Conservation (phyloP, 2,888 invertebrate genomes). For the Drosophila neonasuta region DNA sequence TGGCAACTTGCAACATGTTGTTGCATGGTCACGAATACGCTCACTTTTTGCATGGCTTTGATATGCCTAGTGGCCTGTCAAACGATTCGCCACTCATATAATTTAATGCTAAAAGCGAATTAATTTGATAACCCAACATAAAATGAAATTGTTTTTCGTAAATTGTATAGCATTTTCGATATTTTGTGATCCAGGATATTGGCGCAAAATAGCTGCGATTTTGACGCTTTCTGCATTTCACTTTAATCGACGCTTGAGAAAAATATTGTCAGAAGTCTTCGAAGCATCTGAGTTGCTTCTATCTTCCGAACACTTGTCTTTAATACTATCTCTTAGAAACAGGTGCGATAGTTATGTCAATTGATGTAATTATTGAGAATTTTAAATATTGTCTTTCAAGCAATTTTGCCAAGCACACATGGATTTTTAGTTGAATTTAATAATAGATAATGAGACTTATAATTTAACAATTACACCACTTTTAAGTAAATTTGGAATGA, state of each 20-base stretch:
- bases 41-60: slow-evolving; percentile 17
- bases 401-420: not conserved
- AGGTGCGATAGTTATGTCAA: not conserved
- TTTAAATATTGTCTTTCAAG: not conserved
- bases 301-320: not conserved
- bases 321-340: not conserved
- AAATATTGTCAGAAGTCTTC: not conserved
- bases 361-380: not conserved
- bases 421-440: too few relatives aligned
- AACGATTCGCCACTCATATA: slow-evolving; percentile 21
- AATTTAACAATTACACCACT: too few relatives aligned
- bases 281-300: too few relatives aligned
- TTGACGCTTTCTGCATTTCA: slow-evolving; percentile 15
- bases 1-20: slow-evolving; percentile 4
- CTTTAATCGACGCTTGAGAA: not conserved
- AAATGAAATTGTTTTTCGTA: slow-evolving; percentile 30
- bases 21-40: slow-evolving; percentile 19
- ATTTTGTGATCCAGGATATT: slow-evolving; percentile 18
- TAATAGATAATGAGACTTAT: too few relatives aligned
- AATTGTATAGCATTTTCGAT: slow-evolving; percentile 29
- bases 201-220: slow-evolving; percentile 2
- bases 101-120: slow-evolving; percentile 36
- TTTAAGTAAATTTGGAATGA: too few relatives aligned
- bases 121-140: slow-evolving; percentile 46
- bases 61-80: slow-evolving; percentile 28